Percentiles rank a stretch among this genome's conserved stretches.
Conservation (phyloP, 2,888 invertebrate genomes). For the Synergus laeviventris region DNA sequence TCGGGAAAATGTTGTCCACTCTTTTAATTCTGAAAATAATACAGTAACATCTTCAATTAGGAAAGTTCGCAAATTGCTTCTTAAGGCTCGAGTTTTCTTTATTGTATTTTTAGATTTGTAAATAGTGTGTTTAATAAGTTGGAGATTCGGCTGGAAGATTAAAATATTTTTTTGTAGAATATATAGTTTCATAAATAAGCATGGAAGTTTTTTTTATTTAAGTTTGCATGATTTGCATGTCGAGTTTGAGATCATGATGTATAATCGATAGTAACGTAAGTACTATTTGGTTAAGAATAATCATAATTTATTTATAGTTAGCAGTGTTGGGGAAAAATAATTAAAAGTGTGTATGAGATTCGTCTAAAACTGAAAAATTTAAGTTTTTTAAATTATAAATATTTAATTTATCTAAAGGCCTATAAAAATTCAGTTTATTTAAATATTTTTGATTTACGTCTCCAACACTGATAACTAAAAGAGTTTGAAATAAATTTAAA, state of each 20-base stretch:
- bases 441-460: not conserved
- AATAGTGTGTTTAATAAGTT: not conserved
- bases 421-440: not conserved
- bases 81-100: not conserved
- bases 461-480: not conserved
- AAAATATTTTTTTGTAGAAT: not conserved
- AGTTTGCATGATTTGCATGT: conserved; percentile 33
- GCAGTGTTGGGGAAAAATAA: conserved; percentile 4
- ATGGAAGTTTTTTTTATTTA: conserved; percentile 33
- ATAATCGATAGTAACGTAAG: conserved; percentile 39
- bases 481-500: not conserved
- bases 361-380: no score
- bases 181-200: conserved; percentile 6
- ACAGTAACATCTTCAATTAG: conserved; percentile 8
- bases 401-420: not conserved
- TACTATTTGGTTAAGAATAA: conserved; percentile 20
- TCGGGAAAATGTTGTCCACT: not conserved
- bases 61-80: not conserved
- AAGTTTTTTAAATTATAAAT: no score
- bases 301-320: conserved; percentile 14
- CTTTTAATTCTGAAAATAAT: conserved; percentile 18
- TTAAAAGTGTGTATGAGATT: no score
- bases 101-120: not conserved
- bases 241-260: conserved; percentile 36
- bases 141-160: not conserved